Base-by-base conservation (phyloP, 1,140 invertebrate species). In the Zaprionus taronus region DNA sequence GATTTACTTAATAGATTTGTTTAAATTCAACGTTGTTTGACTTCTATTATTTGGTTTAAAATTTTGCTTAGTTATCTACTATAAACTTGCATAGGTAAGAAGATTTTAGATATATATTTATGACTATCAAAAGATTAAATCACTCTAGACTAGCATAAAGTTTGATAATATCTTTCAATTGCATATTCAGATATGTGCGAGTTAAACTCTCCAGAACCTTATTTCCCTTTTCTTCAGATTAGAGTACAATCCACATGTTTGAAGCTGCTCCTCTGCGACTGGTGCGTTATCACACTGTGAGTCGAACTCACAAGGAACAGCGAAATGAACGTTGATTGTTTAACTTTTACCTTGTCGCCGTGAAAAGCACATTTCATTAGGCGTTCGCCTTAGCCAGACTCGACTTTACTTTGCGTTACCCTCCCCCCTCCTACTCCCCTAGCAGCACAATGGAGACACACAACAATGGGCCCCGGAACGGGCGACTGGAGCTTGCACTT, bases 381-480 rank as follows among this genome's bases (percentile, higher is more conserved):
- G 34, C 20, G 57, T 49, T 69, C 36, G 66, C n/a, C 36, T 34
- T 47, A 22, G 20, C 31, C 57, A 36, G 51, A 36, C 60, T 38
- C 28, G 22, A 31, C 64, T 73, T 63, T 44, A 63, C 41, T 56
- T 51, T 56, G 26, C 14, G 2, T 14, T 11, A 6, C 7, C 9
- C 20, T 1, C 2, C 4, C 36, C 38, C 44, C 31, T 28, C 44
- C 63, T 60, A 79, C 84, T 76, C 83, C 71, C 81, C 41, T 72
- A 34, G 53, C 74, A 69, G 78, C 76, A 90, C 84, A 89, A 89
- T 83, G 83, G 24, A 55, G 31, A 22, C 34, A 14, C 47, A 51
- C 47, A 51, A 51, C 47, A 51, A 51, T 51, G 47, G 47, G 11
- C 7, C 3, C 47, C 20, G 22, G 57, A 41, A 36, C 26, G 47